Base-by-base conservation (phyloP, 1,140 invertebrate species). In the Adoxophyes honmai region DNA sequence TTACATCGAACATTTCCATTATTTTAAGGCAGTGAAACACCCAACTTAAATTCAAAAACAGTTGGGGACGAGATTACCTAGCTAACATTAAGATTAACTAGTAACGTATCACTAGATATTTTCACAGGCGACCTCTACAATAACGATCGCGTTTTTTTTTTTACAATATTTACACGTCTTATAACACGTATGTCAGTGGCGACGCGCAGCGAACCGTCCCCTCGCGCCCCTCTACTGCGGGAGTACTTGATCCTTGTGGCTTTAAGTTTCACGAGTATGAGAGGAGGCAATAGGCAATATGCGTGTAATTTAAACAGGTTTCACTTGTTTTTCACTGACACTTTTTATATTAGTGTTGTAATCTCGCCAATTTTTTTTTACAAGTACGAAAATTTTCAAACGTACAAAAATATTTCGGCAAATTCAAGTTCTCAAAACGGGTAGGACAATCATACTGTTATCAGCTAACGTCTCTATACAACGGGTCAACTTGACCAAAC, bases 11-110 rank as follows among this genome's bases (percentile, higher is more conserved):
- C 67, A 66, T 70, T 78, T 57, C 81, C 70, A 73, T 82, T 85
- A 88, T 70, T 86, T 86, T 88, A 88, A 88, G 85, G 85, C 85
- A 88, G 85, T 88, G 85, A 88, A 85, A 88, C 85, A 81, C 81
- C 85, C 85, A 88, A 88, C 83, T 78, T 75, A 86, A 86, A 85
- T 74, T 80, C 72, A 77, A 85, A 83, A 81, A 82, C 71, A 82
- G 83, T 86, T 85, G 81, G 85, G 82, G 76, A 85, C 81, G 81
- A 88, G 78, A 85, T 86, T 88, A 88, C 78, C 85, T 88, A 86
- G 85, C 85, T 88, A 88, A 86, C 75, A 82, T 85, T 86, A 83
- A 74, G 70, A 78, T 79, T 79, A 86, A 86, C 83, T 84, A 86
- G 81, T 86, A 79, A 78, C 66, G 80, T 88, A 88, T 80, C 73